Conservation (phyloP, 2,888 invertebrate genomes). For the Dugesia japonica region DNA sequence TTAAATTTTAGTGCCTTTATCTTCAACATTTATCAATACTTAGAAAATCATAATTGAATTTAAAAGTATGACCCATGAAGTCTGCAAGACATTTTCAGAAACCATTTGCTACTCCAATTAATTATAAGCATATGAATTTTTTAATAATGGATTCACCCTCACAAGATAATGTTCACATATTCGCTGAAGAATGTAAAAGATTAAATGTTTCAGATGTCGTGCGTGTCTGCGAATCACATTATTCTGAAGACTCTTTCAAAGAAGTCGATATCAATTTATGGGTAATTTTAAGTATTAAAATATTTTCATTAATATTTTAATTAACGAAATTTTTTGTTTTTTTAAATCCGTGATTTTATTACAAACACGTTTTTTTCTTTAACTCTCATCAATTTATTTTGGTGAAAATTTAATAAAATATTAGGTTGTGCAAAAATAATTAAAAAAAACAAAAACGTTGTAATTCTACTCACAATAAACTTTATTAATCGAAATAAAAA, state of each 20-base stretch:
- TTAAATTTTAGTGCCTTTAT: background rate
- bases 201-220: conserved; percentile 67
- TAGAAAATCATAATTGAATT: background rate
- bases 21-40: background rate
- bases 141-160: conserved; percentile 26
- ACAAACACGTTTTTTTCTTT: too few species aligned
- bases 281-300: too few species aligned
- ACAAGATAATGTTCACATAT: conserved; percentile 5
- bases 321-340: too few species aligned
- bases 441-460: too few species aligned
- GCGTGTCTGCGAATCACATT: conserved; percentile 85
- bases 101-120: background rate
- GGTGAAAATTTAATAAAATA: too few species aligned
- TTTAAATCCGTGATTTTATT: too few species aligned
- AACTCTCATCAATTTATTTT: too few species aligned
- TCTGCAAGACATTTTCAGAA: conserved; percentile 22
- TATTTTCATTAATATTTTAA: too few species aligned
- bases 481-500: too few species aligned
- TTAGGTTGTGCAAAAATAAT: too few species aligned
- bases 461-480: too few species aligned
- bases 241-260: conserved; percentile 70
- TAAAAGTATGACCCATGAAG: conserved; percentile 22
- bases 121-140: conserved; percentile 20
- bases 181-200: conserved; percentile 1
- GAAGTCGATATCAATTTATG: conserved; percentile 67